These are phyloP conservation scores for Larimichthys polyactis DNA, from an alignment of 2,113 vertebrate genomes.

Conservation along the genomic window DNA sequence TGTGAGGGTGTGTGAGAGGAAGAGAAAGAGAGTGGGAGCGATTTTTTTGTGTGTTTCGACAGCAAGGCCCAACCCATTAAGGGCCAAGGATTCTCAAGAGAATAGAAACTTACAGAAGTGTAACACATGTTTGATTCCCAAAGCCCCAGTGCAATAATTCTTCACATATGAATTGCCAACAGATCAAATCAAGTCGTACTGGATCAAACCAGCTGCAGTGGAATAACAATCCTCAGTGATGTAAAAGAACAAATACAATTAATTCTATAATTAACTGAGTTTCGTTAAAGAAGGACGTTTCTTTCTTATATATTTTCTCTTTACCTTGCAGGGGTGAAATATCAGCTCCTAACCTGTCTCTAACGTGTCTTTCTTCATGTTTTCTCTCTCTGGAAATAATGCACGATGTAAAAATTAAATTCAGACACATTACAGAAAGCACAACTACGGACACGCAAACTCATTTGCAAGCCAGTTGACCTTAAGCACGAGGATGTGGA, in stretches of 20 bases:
- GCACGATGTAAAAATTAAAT: background rate
- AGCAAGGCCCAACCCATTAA: conserved; percentile 60
- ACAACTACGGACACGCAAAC: background rate
- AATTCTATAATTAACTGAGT: conserved; percentile 21
- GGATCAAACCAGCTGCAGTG: conserved; percentile 54
- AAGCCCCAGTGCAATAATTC: conserved; percentile 62
- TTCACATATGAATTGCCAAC: conserved; percentile 64
- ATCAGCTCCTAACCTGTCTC: background rate
- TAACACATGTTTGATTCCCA: conserved; percentile 73
- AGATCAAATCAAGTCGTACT: conserved; percentile 59
- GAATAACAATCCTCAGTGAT: conserved; percentile 22
- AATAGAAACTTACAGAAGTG: conserved; percentile 71
- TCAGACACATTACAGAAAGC: background rate
- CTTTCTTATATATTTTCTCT: background rate
- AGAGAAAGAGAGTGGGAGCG: conserved; percentile 38
- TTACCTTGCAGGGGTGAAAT: too few relatives aligned
- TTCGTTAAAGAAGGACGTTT: background rate
- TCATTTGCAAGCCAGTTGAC: background rate
- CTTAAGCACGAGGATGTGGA: background rate
- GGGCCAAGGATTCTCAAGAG: conserved; percentile 53
- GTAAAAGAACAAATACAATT: conserved; percentile 18
- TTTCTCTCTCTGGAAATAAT: background rate
- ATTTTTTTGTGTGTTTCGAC: conserved; percentile 50
- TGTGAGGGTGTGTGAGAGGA: conserved; percentile 4
- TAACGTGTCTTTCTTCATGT: background rate